Conservation (phyloP, 2,113 vertebrate species). For the Entosphenus tridentatus region DNA sequence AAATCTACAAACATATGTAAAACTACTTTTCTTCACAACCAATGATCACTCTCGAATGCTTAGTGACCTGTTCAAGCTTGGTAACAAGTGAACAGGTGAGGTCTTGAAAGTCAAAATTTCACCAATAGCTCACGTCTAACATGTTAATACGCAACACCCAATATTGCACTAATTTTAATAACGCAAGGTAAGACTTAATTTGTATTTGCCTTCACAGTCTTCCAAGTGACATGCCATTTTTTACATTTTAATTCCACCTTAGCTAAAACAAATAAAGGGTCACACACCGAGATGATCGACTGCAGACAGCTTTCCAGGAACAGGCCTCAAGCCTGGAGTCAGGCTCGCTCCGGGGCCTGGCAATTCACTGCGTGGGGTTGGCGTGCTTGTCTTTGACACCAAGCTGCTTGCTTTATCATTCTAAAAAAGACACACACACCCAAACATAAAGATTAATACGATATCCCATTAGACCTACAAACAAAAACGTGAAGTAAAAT, state of each 20-base stretch:
- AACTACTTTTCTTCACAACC: no score
- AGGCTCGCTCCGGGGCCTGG: constrained; percentile 63
- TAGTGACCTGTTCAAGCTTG: no score
- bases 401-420: constrained; percentile 81
- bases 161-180: constrained; percentile 1
- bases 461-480: no score
- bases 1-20: no score
- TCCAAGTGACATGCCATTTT: not conserved
- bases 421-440: constrained; percentile 18
- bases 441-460: not conserved
- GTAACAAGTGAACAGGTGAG: no score
- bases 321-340: constrained; percentile 53
- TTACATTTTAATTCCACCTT: not conserved
- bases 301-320: constrained; percentile 55
- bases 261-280: constrained; percentile 8
- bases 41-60: no score
- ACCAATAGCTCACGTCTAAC: no score
- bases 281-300: constrained; percentile 51
- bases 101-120: no score
- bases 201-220: not conserved
- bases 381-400: constrained; percentile 72
- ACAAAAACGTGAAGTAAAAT: no score
- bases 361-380: constrained; percentile 64
- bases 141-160: no score
- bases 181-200: constrained; percentile 1